Percentiles rank a stretch among this genome's conserved stretches.
phyloP scores from a whole-genome alignment of 2,888 invertebrate species.

The Muscina levida region DNA sequence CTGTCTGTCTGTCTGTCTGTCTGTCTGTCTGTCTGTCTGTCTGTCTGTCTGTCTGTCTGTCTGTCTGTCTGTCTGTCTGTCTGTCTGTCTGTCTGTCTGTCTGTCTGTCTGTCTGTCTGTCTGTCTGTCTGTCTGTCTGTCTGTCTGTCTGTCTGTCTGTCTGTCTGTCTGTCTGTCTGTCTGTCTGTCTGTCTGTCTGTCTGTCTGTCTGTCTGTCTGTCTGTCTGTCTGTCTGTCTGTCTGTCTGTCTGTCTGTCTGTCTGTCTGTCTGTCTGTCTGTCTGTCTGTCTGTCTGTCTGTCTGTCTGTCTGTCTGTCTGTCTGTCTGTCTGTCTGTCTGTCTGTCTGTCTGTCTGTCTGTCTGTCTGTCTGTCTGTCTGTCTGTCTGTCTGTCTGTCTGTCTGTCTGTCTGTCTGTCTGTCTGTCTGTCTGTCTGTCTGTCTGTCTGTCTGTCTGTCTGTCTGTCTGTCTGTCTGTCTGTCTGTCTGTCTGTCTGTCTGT shows the following conservation, averaged over 20 bases:
- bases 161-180: slow-evolving; percentile 30
- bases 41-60: slow-evolving; percentile 27
- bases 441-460: slow-evolving; percentile 30
- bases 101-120: slow-evolving; percentile 32
- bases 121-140: slow-evolving; percentile 30
- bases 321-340: slow-evolving; percentile 30
- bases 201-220: slow-evolving; percentile 30
- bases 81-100: slow-evolving; percentile 30
- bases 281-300: slow-evolving; percentile 30
- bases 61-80: slow-evolving; percentile 30
- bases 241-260: slow-evolving; percentile 30
- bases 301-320: slow-evolving; percentile 30
- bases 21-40: slow-evolving; percentile 30
- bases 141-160: slow-evolving; percentile 32
- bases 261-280: slow-evolving; percentile 30
- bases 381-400: slow-evolving; percentile 32
- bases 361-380: slow-evolving; percentile 22
- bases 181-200: slow-evolving; percentile 32
- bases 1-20: slow-evolving; percentile 20
- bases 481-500: slow-evolving; percentile 30
- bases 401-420: slow-evolving; percentile 30
- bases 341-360: slow-evolving; percentile 32
- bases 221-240: slow-evolving; percentile 32
- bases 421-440: slow-evolving; percentile 30
- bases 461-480: slow-evolving; percentile 32